A percentile compares a stretch with the other conserved stretches of the same genome.
phyloP scores from a whole-genome alignment of 2,888 invertebrate genomes.

The Boloria euphrosyne region DNA sequence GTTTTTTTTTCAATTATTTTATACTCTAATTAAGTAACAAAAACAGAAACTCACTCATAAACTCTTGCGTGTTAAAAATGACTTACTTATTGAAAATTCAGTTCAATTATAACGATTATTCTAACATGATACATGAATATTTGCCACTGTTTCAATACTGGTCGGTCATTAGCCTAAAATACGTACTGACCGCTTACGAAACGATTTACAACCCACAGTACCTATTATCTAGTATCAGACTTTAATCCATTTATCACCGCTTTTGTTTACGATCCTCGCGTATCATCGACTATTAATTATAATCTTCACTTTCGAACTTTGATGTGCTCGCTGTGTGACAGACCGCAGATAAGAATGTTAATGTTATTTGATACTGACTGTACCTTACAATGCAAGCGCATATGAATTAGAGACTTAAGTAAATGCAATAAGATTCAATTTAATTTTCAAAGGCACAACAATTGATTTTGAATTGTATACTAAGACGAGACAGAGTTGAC shows the following conservation, averaged over 20 bases:
- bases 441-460: conserved; percentile 21
- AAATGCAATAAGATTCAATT: conserved; percentile 38
- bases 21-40: too few relatives aligned
- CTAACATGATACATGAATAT: background rate
- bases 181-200: conserved; percentile 70
- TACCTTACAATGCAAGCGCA: conserved; percentile 48
- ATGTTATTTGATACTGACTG: conserved; percentile 72
- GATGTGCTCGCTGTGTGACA: conserved; percentile 81
- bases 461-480: conserved; percentile 53
- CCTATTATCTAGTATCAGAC: conserved; percentile 77
- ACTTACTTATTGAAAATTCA: too few relatives aligned
- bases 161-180: conserved; percentile 35
- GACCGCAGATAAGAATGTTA: conserved; percentile 81
- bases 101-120: too few relatives aligned
- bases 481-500: conserved; percentile 45
- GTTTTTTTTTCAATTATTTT: too few relatives aligned
- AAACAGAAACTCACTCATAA: too few relatives aligned
- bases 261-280: conserved; percentile 81
- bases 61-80: too few relatives aligned
- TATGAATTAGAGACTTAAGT: conserved; percentile 53
- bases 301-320: conserved; percentile 79
- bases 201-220: conserved; percentile 76
- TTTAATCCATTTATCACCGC: conserved; percentile 81
- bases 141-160: conserved; percentile 35
- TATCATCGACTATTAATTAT: conserved; percentile 83